phyloP scores from a whole-genome alignment of 2,888 invertebrate genomes.

The Vannuccia rotundouncinata region DNA sequence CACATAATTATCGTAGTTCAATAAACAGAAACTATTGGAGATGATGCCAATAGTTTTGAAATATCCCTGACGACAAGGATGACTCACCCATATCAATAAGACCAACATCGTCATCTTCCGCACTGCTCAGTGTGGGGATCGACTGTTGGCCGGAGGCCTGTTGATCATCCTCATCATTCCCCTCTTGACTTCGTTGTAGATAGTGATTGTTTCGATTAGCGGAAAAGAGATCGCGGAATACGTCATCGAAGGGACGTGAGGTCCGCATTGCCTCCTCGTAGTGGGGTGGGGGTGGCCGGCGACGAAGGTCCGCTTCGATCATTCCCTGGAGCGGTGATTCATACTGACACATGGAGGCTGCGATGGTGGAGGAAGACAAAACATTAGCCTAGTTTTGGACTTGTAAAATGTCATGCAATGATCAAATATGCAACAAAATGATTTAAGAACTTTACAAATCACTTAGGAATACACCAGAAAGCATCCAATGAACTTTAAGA shows the following conservation, averaged over 20 bases:
- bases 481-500: too few species aligned
- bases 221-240: not conserved
- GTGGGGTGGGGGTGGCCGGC: conserved; percentile 20
- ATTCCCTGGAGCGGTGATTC: not conserved
- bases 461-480: too few species aligned
- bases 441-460: too few species aligned
- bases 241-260: not conserved
- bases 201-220: too few species aligned
- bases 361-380: too few species aligned
- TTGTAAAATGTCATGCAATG: too few species aligned
- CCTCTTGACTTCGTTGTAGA: not conserved
- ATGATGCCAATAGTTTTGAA: too few species aligned
- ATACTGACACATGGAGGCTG: not conserved
- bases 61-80: too few species aligned
- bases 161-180: not conserved
- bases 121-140: not conserved
- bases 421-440: too few species aligned
- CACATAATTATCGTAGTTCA: too few species aligned
- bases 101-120: not conserved
- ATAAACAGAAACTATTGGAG: too few species aligned
- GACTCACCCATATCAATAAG: not conserved
- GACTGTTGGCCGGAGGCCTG: not conserved
- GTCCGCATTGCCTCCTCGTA: conserved; percentile 29
- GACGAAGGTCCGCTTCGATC: conserved; percentile 2
- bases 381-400: too few species aligned